A percentile compares a stretch with the other conserved stretches of the same genome.
These are phyloP conservation scores for Dunckerocampus dactyliophorus DNA, from an alignment of 2,113 vertebrate species.

Conservation along the genomic window DNA sequence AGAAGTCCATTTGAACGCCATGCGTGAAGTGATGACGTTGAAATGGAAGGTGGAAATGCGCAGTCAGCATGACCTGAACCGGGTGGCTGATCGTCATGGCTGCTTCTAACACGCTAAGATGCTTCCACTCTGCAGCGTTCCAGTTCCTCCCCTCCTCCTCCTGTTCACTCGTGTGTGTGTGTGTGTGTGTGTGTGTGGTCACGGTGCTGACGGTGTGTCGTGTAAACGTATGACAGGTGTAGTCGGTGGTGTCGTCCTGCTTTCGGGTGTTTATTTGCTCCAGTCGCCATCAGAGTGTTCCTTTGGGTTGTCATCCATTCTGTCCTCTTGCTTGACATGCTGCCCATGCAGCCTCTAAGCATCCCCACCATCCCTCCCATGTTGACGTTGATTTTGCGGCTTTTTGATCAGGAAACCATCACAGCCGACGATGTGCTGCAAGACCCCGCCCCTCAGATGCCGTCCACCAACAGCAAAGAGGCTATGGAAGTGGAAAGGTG, in stretches of 20 bases:
- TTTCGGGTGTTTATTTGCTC: conserved; percentile 15
- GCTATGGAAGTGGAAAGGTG: conserved; percentile 69
- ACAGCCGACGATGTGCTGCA: conserved; percentile 63
- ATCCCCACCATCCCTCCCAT: conserved; percentile 1
- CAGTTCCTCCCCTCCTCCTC: conserved; percentile 19
- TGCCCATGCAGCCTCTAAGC: background rate
- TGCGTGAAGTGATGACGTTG: conserved; percentile 29
- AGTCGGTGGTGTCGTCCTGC: conserved; percentile 20
- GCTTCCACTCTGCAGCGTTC: conserved; percentile 38
- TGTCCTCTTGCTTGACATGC: background rate
- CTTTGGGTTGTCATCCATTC: background rate
- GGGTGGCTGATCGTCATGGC: conserved; percentile 24
- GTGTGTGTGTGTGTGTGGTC: conserved; percentile 12
- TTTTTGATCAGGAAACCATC: conserved; percentile 56
- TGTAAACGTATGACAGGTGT: conserved; percentile 1
- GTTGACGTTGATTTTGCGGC: conserved; percentile 15
- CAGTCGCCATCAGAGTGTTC: background rate
- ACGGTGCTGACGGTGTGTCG: conserved; percentile 7
- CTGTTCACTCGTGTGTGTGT: conserved; percentile 38
- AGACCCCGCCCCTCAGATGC: conserved; percentile 61
- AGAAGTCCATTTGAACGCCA: conserved; percentile 44
- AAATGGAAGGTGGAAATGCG: conserved; percentile 40
- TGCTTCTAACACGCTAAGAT: conserved; percentile 40
- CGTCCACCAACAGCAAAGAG: conserved; percentile 71
- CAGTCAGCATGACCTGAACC: conserved; percentile 37